Evolutionary conservation across 2,113 vertebrate genomes (phyloP).

Genomic region (Mungos mungo): DNA sequence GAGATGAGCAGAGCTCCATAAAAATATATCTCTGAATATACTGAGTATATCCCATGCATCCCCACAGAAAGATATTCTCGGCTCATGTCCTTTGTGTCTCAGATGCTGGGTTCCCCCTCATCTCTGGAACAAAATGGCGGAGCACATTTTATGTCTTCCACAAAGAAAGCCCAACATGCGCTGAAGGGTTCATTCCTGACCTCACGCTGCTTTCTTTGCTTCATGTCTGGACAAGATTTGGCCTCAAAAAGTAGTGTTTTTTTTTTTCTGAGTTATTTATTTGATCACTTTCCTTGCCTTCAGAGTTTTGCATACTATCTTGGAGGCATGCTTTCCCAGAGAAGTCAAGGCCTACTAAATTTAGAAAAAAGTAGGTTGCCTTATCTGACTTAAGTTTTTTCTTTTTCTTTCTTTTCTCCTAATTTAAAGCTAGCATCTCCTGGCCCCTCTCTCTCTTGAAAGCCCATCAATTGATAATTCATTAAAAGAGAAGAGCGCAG

Average conservation of each 20-base stretch:
- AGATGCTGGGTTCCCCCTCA: accelerated
- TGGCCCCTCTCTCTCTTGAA: neutral
- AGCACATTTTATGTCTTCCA: neutral
- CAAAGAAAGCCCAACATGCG: neutral
- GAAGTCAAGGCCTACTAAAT: neutral
- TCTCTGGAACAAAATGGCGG: neutral
- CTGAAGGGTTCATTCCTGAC: neutral
- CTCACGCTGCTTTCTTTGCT: neutral
- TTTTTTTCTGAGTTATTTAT: neutral
- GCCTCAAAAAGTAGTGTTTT: neutral
- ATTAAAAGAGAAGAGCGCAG: neutral
- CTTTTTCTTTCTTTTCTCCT: neutral
- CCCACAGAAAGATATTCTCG: neutral
- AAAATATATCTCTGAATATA: neutral
- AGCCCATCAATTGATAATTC: neutral
- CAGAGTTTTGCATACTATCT: neutral
- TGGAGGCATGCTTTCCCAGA: accelerated
- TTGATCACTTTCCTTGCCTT: neutral
- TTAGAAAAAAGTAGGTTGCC: neutral
- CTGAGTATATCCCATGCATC: neutral
- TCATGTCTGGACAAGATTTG: neutral
- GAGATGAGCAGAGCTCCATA: neutral
- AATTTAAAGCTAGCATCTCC: neutral
- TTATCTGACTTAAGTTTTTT: neutral
- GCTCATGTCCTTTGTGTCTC: accelerated